Conservation (phyloP, 2,888 invertebrate genomes). For the Machimus rusticus region DNA sequence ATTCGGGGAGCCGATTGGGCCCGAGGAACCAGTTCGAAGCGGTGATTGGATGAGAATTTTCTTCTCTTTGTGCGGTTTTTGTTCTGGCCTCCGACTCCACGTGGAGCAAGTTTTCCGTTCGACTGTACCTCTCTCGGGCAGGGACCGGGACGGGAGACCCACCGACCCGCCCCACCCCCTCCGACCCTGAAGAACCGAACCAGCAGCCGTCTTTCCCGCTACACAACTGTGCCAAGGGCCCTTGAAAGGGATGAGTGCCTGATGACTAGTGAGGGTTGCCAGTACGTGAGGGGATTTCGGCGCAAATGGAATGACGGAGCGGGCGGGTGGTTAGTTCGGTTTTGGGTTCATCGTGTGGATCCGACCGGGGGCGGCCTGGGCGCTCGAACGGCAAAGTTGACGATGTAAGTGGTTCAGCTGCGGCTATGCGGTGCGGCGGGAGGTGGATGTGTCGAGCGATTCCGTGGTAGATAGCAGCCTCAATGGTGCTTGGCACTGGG, state of each 20-base stretch:
- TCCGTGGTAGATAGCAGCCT: conserved; percentile 42
- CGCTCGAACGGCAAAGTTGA: conserved; percentile 37
- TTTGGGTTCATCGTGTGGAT: conserved; percentile 32
- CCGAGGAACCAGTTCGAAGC: background rate
- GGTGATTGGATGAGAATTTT: conserved; percentile 37
- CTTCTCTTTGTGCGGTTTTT: conserved; percentile 38
- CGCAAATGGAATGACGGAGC: conserved; percentile 21
- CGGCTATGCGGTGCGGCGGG: conserved; percentile 32
- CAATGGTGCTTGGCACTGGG: conserved; percentile 38
- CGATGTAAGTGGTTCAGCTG: conserved; percentile 42
- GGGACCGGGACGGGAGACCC: background rate
- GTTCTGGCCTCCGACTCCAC: background rate
- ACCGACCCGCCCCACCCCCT: background rate
- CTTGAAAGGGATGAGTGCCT: conserved; percentile 38
- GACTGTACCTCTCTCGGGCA: background rate
- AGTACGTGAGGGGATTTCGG: conserved; percentile 21
- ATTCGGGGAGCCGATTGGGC: conserved; percentile 10
- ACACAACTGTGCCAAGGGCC: conserved; percentile 33
- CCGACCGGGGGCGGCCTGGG: background rate
- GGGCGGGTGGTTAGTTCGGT: conserved; percentile 38
- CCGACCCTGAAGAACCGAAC: background rate
- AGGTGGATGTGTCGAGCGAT: conserved; percentile 39
- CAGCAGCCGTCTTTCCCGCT: conserved; percentile 17
- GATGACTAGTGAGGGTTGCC: conserved; percentile 33
- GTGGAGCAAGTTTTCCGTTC: background rate